Evolutionary conservation across 2,113 vertebrate genomes (phyloP).

Genomic region (Oryzias melastigma): DNA sequence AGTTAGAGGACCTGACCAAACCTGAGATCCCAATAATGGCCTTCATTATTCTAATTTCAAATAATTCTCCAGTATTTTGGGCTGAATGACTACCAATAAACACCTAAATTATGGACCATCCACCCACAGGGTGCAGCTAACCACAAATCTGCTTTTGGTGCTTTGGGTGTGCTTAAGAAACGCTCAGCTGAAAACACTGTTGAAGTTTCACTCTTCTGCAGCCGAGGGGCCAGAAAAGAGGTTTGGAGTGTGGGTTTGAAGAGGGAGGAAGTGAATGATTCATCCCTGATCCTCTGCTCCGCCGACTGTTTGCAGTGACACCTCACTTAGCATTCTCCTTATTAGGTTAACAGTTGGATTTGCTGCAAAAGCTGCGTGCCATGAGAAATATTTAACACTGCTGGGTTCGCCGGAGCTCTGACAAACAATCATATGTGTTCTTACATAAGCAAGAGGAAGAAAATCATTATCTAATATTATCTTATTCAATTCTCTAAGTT

Average conservation of each 20-base stretch:
- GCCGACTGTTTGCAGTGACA: too few relatives aligned
- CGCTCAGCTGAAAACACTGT: neutral
- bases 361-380: too few relatives aligned
- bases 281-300: too few relatives aligned
- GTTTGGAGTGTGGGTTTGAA: neutral
- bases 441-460: too few relatives aligned
- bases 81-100: conserved; percentile 47
- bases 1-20: conserved; percentile 16
- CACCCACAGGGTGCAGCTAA: conserved; percentile 14
- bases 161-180: conserved; percentile 15
- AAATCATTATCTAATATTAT: too few relatives aligned
- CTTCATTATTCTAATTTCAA: conserved; percentile 54
- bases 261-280: too few relatives aligned
- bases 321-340: too few relatives aligned
- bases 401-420: too few relatives aligned
- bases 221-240: neutral
- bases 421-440: too few relatives aligned
- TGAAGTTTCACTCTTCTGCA: conserved; percentile 1
- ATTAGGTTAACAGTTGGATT: too few relatives aligned
- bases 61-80: conserved; percentile 40
- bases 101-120: conserved; percentile 35
- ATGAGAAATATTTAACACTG: too few relatives aligned
- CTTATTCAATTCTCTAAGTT: too few relatives aligned
- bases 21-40: conserved; percentile 43
- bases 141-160: conserved; percentile 29